These are phyloP conservation scores for Leucophenga varia DNA, from an alignment of 1,140 invertebrate genomes.

Conservation along the genomic window DNA sequence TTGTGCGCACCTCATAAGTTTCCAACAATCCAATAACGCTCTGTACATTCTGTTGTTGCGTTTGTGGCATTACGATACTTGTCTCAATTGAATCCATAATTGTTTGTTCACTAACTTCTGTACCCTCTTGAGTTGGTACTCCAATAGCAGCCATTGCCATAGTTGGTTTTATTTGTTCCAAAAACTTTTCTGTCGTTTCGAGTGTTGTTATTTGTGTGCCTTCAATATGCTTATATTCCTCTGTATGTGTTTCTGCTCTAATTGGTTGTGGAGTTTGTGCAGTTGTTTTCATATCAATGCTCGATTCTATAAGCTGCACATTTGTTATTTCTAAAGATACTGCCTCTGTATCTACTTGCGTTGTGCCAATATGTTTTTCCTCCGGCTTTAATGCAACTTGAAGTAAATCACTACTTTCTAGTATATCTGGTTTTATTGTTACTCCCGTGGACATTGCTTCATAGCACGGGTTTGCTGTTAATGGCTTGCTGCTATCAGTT, in stretches of 20 bases:
- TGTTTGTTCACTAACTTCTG: conserved; percentile 23
- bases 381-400: conserved; percentile 13
- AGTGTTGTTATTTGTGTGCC: conserved; percentile 18
- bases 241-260: conserved; percentile 14
- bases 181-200: conserved; percentile 17
- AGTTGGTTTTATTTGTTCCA: conserved; percentile 16
- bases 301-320: conserved; percentile 29
- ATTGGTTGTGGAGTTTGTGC: neutral
- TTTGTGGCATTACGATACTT: conserved; percentile 7
- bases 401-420: conserved; percentile 13
- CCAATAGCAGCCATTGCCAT: conserved; percentile 20
- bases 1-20: conserved; percentile 22
- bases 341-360: conserved; percentile 19
- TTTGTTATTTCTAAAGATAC: conserved; percentile 29
- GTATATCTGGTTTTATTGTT: conserved; percentile 6
- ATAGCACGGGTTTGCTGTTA: conserved; percentile 8
- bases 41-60: conserved; percentile 5
- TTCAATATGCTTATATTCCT: conserved; percentile 22
- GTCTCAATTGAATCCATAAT: conserved; percentile 13
- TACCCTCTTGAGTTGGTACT: conserved; percentile 19
- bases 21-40: conserved; percentile 21
- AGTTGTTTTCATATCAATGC: conserved; percentile 1
- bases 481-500: conserved; percentile 3
- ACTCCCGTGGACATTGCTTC: conserved; percentile 28
- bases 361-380: conserved; percentile 14